These are phyloP conservation scores for Aphaenogaster rudis DNA, from an alignment of 1,140 invertebrate genomes.

Conservation along the genomic window DNA sequence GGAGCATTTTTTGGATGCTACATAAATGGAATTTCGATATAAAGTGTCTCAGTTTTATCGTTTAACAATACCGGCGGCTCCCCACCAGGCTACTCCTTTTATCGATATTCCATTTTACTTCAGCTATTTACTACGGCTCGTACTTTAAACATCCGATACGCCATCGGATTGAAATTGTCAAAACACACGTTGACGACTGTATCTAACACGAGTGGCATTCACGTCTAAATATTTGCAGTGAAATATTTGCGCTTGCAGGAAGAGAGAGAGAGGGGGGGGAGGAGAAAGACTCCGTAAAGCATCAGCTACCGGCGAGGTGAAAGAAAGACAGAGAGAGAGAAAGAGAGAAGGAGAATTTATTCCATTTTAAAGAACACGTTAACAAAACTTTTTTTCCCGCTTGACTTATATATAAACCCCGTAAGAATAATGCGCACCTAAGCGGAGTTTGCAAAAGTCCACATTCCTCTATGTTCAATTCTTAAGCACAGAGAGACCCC, in stretches of 20 bases:
- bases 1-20: slow-evolving; percentile 60
- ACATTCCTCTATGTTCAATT: slow-evolving; percentile 35
- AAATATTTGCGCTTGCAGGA: slow-evolving; percentile 33
- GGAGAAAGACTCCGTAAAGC: background rate
- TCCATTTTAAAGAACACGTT: slow-evolving; percentile 64
- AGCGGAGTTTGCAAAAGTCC: slow-evolving; percentile 41
- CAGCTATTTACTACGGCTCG: slow-evolving; percentile 62
- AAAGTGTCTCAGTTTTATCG: slow-evolving; percentile 71
- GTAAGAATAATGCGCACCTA: slow-evolving; percentile 56
- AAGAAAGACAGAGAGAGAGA: background rate
- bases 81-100: slow-evolving; percentile 46
- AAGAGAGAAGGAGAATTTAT: slow-evolving; percentile 57
- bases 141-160: slow-evolving; percentile 72
- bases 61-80: slow-evolving; percentile 70
- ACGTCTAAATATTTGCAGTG: slow-evolving; percentile 65
- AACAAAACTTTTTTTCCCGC: slow-evolving; percentile 30
- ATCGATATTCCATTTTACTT: slow-evolving; percentile 74
- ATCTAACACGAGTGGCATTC: background rate
- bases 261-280: background rate
- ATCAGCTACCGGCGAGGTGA: background rate
- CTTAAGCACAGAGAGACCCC: slow-evolving; percentile 32
- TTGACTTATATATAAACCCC: slow-evolving; percentile 66
- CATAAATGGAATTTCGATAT: slow-evolving; percentile 73
- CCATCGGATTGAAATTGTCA: slow-evolving; percentile 70
- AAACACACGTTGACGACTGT: slow-evolving; percentile 28